Evolutionary conservation across 2,888 invertebrate genomes (phyloP).

Genomic region (Callinectes sapidus): DNA sequence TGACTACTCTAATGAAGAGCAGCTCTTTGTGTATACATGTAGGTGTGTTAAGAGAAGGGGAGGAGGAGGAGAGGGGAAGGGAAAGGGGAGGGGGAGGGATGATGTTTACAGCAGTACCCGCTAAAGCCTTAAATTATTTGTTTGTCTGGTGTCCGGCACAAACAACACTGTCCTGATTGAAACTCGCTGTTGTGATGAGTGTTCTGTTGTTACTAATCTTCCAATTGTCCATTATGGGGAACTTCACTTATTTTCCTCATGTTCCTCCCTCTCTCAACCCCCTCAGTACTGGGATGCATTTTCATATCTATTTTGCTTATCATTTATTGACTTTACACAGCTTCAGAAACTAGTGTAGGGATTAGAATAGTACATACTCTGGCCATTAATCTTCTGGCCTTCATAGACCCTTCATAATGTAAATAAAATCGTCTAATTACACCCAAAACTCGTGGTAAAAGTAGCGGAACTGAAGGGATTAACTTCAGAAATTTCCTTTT

Average conservation of each 20-base stretch:
- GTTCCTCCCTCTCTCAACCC: background rate
- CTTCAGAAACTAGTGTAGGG: too few relatives aligned
- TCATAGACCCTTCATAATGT: too few relatives aligned
- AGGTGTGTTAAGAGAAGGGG: background rate
- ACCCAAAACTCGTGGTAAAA: too few relatives aligned
- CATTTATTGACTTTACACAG: too few relatives aligned
- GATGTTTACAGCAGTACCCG: background rate
- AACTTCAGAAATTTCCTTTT: background rate
- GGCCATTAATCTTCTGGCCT: too few relatives aligned
- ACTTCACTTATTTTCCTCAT: background rate
- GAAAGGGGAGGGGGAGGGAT: background rate
- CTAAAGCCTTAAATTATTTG: background rate
- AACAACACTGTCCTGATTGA: constrained; percentile 8
- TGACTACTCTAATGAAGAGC: background rate
- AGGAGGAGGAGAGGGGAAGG: background rate
- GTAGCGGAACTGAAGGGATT: too few relatives aligned
- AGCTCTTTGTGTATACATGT: background rate
- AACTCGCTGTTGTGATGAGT: background rate
- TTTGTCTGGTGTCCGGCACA: background rate
- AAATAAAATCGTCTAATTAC: too few relatives aligned
- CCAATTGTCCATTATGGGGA: background rate
- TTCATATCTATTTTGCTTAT: too few relatives aligned
- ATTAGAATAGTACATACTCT: too few relatives aligned
- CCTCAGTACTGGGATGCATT: too few relatives aligned
- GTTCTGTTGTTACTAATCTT: background rate